Evolutionary conservation across 2,797 vertebrate genomes (phyloP).

Genomic region (Kryptolebias ocellatus): DNA sequence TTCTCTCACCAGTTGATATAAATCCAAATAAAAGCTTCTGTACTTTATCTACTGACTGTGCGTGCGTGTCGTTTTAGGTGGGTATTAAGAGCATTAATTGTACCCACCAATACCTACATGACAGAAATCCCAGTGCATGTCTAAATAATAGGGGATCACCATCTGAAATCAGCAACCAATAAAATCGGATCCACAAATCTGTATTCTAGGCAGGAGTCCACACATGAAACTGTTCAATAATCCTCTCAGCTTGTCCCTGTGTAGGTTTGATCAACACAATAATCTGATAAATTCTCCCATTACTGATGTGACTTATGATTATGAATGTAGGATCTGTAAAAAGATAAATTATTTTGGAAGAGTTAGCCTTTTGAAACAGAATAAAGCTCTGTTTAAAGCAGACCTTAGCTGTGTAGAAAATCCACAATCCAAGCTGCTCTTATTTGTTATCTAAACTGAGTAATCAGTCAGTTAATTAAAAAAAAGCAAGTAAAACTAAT

Average conservation of each 20-base stretch:
- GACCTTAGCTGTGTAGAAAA: slow-evolving; percentile 39
- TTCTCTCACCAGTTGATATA: slow-evolving; percentile 18
- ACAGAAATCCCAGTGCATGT: slow-evolving; percentile 71
- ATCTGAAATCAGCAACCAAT: slow-evolving; percentile 34
- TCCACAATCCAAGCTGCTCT: slow-evolving; percentile 32
- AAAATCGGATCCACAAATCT: slow-evolving; percentile 61
- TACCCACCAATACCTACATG: slow-evolving; percentile 66
- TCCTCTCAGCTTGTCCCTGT: slow-evolving; percentile 58
- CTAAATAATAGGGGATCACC: slow-evolving; percentile 73
- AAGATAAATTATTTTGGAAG: slow-evolving; percentile 51
- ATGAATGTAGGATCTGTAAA: slow-evolving; percentile 49
- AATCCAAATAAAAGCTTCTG: slow-evolving; percentile 27
- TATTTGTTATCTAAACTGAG: slow-evolving; percentile 28
- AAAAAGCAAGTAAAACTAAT: background rate
- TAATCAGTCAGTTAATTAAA: background rate
- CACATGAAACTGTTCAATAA: slow-evolving; percentile 46
- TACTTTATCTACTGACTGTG: background rate
- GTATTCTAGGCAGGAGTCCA: slow-evolving; percentile 50
- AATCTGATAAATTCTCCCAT: slow-evolving; percentile 66
- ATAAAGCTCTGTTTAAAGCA: slow-evolving; percentile 54
- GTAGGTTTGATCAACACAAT: slow-evolving; percentile 60
- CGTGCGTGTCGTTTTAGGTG: slow-evolving; percentile 13
- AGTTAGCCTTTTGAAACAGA: slow-evolving; percentile 51
- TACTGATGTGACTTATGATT: slow-evolving; percentile 67
- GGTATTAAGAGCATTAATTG: slow-evolving; percentile 70